Conservation (phyloP, 2,113 vertebrate species). For the Ammospiza nelsoni region DNA sequence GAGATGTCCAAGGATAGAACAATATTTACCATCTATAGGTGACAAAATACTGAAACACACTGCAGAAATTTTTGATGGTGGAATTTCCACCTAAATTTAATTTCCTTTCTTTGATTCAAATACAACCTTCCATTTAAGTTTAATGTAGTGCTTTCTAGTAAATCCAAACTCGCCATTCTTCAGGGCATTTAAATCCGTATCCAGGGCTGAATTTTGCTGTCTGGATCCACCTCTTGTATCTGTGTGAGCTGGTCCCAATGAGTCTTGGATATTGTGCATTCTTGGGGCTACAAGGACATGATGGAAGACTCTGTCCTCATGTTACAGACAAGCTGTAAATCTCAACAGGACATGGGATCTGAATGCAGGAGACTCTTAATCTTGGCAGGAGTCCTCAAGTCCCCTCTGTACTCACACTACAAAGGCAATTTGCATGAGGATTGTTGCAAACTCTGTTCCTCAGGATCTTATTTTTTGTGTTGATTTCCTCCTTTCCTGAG, state of each 20-base stretch:
- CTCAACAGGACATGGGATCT: background rate
- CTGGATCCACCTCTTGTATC: background rate
- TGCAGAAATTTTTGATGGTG: background rate
- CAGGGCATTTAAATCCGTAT: background rate
- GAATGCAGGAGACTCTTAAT: background rate
- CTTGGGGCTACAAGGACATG: background rate
- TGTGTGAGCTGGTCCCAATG: background rate
- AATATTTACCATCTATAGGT: background rate
- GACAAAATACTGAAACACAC: background rate
- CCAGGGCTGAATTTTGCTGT: background rate
- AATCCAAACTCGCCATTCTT: background rate
- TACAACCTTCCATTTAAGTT: background rate
- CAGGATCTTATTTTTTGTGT: background rate
- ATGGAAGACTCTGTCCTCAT: background rate
- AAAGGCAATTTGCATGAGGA: background rate
- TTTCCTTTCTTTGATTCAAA: conserved; percentile 43
- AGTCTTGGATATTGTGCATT: background rate
- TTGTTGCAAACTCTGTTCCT: background rate
- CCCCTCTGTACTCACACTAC: background rate
- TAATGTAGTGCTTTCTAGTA: background rate
- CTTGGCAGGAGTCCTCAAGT: conserved; percentile 12
- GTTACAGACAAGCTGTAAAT: background rate
- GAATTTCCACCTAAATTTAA: conserved; percentile 16
- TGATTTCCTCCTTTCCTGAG: background rate
- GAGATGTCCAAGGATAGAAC: background rate